Evolutionary conservation across 2,888 invertebrate species (phyloP), one percentile per base, ranked within the genome.

Genomic region (Leptura quadrifasciata): DNA sequence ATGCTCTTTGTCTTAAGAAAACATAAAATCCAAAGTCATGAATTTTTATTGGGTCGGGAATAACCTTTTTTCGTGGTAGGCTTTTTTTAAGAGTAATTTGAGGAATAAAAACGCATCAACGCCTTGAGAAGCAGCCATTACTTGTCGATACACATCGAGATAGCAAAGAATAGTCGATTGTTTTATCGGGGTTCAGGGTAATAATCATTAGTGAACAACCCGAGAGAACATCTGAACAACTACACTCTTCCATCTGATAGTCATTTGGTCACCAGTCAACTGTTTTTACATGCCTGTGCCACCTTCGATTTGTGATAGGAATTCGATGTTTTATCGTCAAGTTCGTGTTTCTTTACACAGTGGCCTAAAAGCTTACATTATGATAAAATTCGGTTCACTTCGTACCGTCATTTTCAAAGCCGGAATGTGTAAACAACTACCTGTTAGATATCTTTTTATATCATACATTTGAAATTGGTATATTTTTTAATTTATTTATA

Each of bases 121-220:
- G 79, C 75, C 81, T 81, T 78, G 79, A 83, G 81, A 77, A 80
- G 81, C 82, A 76, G 74, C 80, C 83, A 85, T 86, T 85, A 86
- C 83, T 81, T 84, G 84, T 85, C 85, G 85, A 86, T 86, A 86
- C 85, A 83, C 79, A 82, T 83, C 84, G 80, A 86, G 86, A 86
- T 87, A 86, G 74, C 78, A 75, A 76, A 74, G 80, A 74, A 80
- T 72, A 74, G 77, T 70, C 84, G 84, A 86, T 86, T 84, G 85
- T 87, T 86, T 86, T 86, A 86, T 87, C 85, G 84, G 82, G 79
- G 82, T 79, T 77, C 80, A 78, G 78, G 81, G 85, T 80, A 85
- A 87, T 87, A 86, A 87, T 86, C 87, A 87, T 87, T 86, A 86
- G 85, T 80, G 78, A 78, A 80, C 80, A 80, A 81, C 77, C 79